Evolutionary conservation across 2,113 vertebrate species (phyloP).

Genomic region (Cairina moschata): DNA sequence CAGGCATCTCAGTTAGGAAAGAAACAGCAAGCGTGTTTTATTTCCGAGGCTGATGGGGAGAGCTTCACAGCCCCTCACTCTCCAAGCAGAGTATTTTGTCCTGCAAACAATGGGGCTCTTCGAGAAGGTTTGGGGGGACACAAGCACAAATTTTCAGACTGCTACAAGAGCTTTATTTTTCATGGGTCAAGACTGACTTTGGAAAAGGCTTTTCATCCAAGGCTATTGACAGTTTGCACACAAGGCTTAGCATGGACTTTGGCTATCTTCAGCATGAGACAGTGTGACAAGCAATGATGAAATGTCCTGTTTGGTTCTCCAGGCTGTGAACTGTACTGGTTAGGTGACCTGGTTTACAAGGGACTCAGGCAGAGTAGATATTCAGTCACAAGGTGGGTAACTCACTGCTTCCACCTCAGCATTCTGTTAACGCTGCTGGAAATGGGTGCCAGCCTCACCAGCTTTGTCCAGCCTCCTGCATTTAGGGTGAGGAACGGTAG

Average conservation of each 20-base stretch:
- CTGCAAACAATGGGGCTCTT: not conserved
- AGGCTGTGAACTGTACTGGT: not conserved
- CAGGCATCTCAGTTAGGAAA: conserved; percentile 39
- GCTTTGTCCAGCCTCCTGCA: not conserved
- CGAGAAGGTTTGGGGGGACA: not conserved
- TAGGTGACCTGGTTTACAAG: not conserved
- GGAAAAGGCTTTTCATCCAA: not conserved
- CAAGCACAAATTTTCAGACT: not conserved
- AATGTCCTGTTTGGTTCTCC: not conserved
- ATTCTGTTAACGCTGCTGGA: not conserved
- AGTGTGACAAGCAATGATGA: not conserved
- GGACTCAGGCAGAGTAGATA: not conserved
- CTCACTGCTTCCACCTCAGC: not conserved
- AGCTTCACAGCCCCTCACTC: not conserved
- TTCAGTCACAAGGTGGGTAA: not conserved
- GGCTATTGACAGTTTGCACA: not conserved
- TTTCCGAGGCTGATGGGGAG: not conserved
- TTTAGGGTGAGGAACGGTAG: not conserved
- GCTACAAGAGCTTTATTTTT: not conserved
- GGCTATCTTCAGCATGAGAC: not conserved
- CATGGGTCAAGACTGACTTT: not conserved
- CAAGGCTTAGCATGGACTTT: not conserved
- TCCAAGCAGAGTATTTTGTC: not conserved
- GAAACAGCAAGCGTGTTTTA: not conserved
- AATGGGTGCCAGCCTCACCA: not conserved